These are phyloP conservation scores for Drosophila mayaguana DNA, from an alignment of 2,888 invertebrate genomes.

Conservation along the genomic window DNA sequence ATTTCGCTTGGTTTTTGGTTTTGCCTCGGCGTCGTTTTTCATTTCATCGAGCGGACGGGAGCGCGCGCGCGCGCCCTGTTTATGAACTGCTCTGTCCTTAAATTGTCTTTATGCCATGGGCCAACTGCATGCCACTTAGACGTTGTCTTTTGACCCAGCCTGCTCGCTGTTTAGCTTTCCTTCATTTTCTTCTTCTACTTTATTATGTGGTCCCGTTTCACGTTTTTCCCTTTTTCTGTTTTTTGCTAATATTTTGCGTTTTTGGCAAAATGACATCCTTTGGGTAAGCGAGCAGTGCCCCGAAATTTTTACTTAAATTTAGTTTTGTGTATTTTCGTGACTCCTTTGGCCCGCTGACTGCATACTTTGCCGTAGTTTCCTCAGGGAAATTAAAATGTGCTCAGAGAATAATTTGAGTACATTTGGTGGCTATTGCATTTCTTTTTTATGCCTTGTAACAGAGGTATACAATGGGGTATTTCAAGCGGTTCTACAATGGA, in stretches of 20 bases:
- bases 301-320: conserved; percentile 54
- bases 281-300: conserved; percentile 36
- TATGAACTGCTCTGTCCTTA: conserved; percentile 70
- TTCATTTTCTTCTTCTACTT: conserved; percentile 14
- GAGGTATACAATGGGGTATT: background rate
- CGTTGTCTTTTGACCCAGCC: conserved; percentile 57
- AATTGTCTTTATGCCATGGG: conserved; percentile 72
- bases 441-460: conserved; percentile 3
- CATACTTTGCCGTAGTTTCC: conserved; percentile 61
- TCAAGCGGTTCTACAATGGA: background rate
- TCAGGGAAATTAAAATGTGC: conserved; percentile 75
- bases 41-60: conserved; percentile 55
- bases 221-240: conserved; percentile 5
- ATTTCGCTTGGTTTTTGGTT: conserved; percentile 55
- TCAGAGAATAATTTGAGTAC: conserved; percentile 53
- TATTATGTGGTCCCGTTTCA: conserved; percentile 8
- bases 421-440: conserved; percentile 39
- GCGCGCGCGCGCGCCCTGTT: conserved; percentile 39
- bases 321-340: conserved; percentile 44
- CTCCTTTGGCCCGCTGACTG: conserved; percentile 41
- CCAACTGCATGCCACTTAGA: conserved; percentile 64
- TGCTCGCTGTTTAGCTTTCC: conserved; percentile 19
- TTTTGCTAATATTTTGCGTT: conserved; percentile 62
- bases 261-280: conserved; percentile 70
- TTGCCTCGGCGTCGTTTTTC: conserved; percentile 52